A percentile compares a stretch with the other conserved stretches of the same genome.
Evolutionary conservation across 2,888 invertebrate genomes (phyloP).

Genomic region (Meloe dianella): DNA sequence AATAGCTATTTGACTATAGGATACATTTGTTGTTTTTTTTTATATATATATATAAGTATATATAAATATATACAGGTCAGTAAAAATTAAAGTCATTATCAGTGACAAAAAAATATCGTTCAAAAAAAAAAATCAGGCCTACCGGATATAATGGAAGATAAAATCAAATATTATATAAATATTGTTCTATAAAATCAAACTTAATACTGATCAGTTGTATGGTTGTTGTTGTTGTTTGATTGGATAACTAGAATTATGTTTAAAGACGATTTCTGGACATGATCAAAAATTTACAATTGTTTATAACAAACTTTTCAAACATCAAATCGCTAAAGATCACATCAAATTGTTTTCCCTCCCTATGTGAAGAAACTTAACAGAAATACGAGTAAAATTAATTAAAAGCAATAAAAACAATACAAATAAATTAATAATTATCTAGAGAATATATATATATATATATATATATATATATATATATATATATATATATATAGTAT

Average conservation of each 20-base stretch:
- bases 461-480: too few species aligned
- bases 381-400: neutral
- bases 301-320: neutral
- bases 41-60: neutral
- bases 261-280: neutral
- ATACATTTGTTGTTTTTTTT: conserved; percentile 16
- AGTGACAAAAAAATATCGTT: neutral
- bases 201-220: neutral
- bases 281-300: neutral
- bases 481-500: too few species aligned
- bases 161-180: neutral
- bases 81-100: conserved; percentile 8
- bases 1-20: conserved; percentile 26
- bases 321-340: neutral
- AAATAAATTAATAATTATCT: neutral
- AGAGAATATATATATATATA: too few species aligned
- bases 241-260: neutral
- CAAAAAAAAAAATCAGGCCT: neutral
- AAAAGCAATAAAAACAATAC: too few species aligned
- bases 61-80: conserved; percentile 32
- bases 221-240: too few species aligned
- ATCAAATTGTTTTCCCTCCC: neutral
- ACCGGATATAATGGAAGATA: conserved; percentile 8
- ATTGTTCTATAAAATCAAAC: neutral
- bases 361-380: neutral